A percentile compares a stretch with the other conserved stretches of the same genome.
These are phyloP conservation scores for Agraylea sexmaculata DNA, from an alignment of 1,140 invertebrate genomes.

Conservation along the genomic window DNA sequence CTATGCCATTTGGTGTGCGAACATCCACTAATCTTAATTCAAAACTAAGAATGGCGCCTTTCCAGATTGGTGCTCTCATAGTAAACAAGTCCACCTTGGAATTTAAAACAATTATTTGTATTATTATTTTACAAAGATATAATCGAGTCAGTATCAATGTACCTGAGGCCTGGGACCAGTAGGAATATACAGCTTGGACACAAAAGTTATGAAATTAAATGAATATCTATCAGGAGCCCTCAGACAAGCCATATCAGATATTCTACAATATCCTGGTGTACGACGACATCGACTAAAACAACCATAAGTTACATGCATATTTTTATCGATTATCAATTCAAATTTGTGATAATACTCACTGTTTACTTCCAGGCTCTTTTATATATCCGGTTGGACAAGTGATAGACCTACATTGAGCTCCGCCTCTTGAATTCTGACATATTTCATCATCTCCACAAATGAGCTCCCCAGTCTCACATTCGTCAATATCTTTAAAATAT, in stretches of 20 bases:
- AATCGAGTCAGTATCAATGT: neutral
- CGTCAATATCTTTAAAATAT: slow-evolving; percentile 63
- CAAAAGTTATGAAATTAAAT: slow-evolving; percentile 84
- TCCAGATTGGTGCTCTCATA: slow-evolving; percentile 65
- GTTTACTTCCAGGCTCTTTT: slow-evolving; percentile 56
- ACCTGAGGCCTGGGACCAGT: slow-evolving; percentile 34
- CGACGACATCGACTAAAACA: slow-evolving; percentile 70
- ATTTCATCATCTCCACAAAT: slow-evolving; percentile 57
- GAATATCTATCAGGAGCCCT: slow-evolving; percentile 71
- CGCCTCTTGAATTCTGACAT: slow-evolving; percentile 84
- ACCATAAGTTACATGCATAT: slow-evolving; percentile 4
- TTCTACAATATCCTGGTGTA: slow-evolving; percentile 50
- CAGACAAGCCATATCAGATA: slow-evolving; percentile 57
- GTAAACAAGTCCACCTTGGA: slow-evolving; percentile 68
- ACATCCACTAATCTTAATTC: slow-evolving; percentile 56
- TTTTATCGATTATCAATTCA: neutral
- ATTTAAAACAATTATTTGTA: slow-evolving; percentile 3
- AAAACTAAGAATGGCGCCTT: slow-evolving; percentile 59
- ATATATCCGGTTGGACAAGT: slow-evolving; percentile 74
- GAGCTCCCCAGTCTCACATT: slow-evolving; percentile 56
- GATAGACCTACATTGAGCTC: slow-evolving; percentile 76
- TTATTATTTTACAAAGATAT: neutral
- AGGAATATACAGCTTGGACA: slow-evolving; percentile 70
- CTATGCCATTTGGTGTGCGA: slow-evolving; percentile 46
- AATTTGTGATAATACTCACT: slow-evolving; percentile 43